Base-by-base conservation (phyloP, 2,113 vertebrate genomes). In the Enhydra lutris region DNA sequence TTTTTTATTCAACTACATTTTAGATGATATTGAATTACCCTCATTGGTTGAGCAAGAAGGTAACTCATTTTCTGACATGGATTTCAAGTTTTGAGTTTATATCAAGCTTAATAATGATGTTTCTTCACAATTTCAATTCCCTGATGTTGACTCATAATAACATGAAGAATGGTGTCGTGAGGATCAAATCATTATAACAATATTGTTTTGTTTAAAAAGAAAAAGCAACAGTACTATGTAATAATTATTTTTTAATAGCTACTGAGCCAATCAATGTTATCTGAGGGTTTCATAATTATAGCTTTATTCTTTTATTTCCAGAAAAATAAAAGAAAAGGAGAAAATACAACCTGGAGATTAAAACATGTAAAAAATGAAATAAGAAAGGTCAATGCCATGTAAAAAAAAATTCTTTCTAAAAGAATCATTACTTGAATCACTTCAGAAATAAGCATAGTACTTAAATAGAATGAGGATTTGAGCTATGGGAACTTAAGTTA, bases 141-240 rank as follows among this genome's bases (percentile, higher is more conserved):
- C 87, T 91, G 52, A 61, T 97, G 79, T 96, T 97, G 87, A 89
- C 36, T 96, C n/a, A 47, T 76, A 97, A 97, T 59, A 98, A 95
- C 31, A 96, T 94, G 93, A 93, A 82, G 3, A 24, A 97, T 69
- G 26, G 3, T 96, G 89, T 39, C 55, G 15, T 55, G 69, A 88
- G 96, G 57, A 11, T 89, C 45, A 79, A 96, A 82, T 95, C 61
- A 96, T 91, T 95, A 96, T 92, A 97, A 96, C 23, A 92, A 57
- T 94, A 63, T 45, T 91, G 95, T 94, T 98, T 97, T 90, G 76
- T 97, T 98, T 88, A 39, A 95, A 97, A 98, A 97, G 76, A 98
- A 98, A 98, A 95, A 76, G 89, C 82, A 91, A 86, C 50, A 69
- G 3, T 80, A 36, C 29, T 71, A 78, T 21, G 36, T 39, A 83